Evolutionary conservation across 2,113 vertebrate genomes (phyloP), one percentile per base, ranked within the genome.

Genomic region (Beaufortia kweichowensis): DNA sequence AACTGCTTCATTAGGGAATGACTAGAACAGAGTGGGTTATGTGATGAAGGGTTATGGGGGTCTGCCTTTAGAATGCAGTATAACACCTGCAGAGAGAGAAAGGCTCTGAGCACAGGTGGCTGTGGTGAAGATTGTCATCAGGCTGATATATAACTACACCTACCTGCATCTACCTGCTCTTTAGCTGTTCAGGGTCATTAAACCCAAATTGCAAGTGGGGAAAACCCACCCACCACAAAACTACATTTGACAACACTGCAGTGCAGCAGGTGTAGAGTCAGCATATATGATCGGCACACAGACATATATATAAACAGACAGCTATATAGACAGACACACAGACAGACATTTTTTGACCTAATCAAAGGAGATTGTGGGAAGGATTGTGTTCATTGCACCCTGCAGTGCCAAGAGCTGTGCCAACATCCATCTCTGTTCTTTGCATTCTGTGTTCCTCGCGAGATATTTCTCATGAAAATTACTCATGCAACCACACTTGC

Each of bases 121-220:
- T 10, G 29, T 69, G 26, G n/a, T 15, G 29, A 55, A 69, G 67
- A 69, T 9, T 69, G 48, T 23, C 48, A 69, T 56, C 67, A 55
- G 29, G n/a, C 48, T 56, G 67, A 56, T 69, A 56, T 55, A 70
- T 69, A n/a, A 56, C 67, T 21, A 68, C 46, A 53, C 43, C 24
- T 35, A 53, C 43, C 24, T 35, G 23, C 17, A 35, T 35, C 67
- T 70, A 70, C n/a, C 29, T 69, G 48, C 48, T 55, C 29, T 70
- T 70, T 24, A 70, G 67, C 48, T 70, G 29, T 70, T 56, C 29
- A 15, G 65, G 67, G 67, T 68, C 67, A 70, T 70, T 70, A 70
- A 69, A 35, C 67, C 35, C 50, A 35, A 70, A 70, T 70, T 70
- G 48, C 21, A 48, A 2, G 12, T 19, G 35, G 48, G 48, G 14